A percentile compares a stretch with the other conserved stretches of the same genome.
Evolutionary conservation across 2,888 invertebrate genomes (phyloP).

Genomic region (Villa cingulata): DNA sequence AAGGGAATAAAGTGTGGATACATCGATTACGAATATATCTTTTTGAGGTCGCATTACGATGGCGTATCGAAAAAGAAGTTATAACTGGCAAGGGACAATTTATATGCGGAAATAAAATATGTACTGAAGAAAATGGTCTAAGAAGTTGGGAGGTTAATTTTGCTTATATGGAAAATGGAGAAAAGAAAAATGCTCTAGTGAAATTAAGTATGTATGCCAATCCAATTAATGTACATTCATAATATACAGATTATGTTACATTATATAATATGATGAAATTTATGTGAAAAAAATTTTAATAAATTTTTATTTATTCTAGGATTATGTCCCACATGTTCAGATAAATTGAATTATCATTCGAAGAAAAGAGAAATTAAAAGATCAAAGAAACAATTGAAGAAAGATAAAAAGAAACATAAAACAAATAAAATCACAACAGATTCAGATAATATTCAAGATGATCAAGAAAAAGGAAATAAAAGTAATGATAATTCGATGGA

Average conservation of each 20-base stretch:
- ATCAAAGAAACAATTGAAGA: conserved; percentile 32
- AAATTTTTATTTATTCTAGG: too few relatives aligned
- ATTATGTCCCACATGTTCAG: conserved; percentile 78
- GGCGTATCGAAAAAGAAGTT: conserved; percentile 90
- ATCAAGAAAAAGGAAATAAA: not conserved
- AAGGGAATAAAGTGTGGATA: too few relatives aligned
- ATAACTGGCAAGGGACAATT: conserved; percentile 91
- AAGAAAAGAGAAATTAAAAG: conserved; percentile 68
- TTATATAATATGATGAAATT: too few relatives aligned
- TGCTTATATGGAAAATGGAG: conserved; percentile 72
- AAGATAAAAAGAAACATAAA: conserved; percentile 13
- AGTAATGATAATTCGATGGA: too few relatives aligned
- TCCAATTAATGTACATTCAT: not conserved
- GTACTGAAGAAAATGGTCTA: conserved; percentile 48
- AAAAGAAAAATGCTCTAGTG: conserved; percentile 86
- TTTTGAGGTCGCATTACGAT: conserved; percentile 69
- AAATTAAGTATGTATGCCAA: conserved; percentile 59
- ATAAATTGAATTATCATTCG: conserved; percentile 78
- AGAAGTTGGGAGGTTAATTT: conserved; percentile 98
- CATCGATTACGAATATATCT: not conserved
- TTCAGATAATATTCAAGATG: too few relatives aligned
- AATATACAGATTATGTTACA: not conserved
- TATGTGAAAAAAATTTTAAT: too few relatives aligned
- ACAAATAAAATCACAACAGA: too few relatives aligned
- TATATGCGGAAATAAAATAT: conserved; percentile 78